phyloP scores from a whole-genome alignment of 2,113 vertebrate genomes.

The Dicrurus megarhynchus region DNA sequence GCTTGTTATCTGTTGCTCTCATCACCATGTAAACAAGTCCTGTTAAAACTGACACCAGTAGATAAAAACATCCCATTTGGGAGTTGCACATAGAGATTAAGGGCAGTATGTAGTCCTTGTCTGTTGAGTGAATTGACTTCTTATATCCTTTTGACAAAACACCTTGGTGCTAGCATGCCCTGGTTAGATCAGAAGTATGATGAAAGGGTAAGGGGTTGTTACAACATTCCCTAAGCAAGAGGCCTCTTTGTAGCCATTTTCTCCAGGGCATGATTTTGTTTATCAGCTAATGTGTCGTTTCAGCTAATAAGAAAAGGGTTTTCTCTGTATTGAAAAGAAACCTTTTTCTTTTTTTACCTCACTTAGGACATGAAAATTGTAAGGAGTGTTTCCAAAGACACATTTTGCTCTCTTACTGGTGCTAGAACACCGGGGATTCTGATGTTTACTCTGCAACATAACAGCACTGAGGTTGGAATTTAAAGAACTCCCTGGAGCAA shows the following conservation, averaged over 20 bases:
- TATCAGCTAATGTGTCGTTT: slow-evolving; percentile 66
- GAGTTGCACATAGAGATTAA: background rate
- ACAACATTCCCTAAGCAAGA: slow-evolving; percentile 27
- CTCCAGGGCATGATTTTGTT: slow-evolving; percentile 39
- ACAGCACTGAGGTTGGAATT: slow-evolving; percentile 48
- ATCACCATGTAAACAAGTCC: background rate
- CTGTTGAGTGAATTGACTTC: slow-evolving; percentile 26
- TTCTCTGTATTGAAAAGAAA: background rate
- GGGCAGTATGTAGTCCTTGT: background rate
- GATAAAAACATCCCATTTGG: background rate
- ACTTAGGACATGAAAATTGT: slow-evolving; percentile 73
- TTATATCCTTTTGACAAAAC: slow-evolving; percentile 42
- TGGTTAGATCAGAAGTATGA: slow-evolving; percentile 47
- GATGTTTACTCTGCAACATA: slow-evolving; percentile 48
- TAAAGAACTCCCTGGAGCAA: slow-evolving; percentile 43
- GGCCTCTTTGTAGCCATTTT: slow-evolving; percentile 32
- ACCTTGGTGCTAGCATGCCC: slow-evolving; percentile 82
- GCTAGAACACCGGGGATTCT: slow-evolving; percentile 63
- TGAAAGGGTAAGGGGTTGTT: slow-evolving; percentile 43
- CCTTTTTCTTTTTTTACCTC: slow-evolving; percentile 78
- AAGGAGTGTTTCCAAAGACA: slow-evolving; percentile 61
- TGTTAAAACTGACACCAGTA: background rate
- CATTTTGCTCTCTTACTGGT: slow-evolving; percentile 61
- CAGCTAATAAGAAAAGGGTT: slow-evolving; percentile 25
- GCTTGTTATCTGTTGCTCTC: slow-evolving; percentile 32